Percentiles rank a stretch among this genome's conserved stretches.
Evolutionary conservation across 2,888 invertebrate genomes (phyloP).

Genomic region (Synergus itoensis): DNA sequence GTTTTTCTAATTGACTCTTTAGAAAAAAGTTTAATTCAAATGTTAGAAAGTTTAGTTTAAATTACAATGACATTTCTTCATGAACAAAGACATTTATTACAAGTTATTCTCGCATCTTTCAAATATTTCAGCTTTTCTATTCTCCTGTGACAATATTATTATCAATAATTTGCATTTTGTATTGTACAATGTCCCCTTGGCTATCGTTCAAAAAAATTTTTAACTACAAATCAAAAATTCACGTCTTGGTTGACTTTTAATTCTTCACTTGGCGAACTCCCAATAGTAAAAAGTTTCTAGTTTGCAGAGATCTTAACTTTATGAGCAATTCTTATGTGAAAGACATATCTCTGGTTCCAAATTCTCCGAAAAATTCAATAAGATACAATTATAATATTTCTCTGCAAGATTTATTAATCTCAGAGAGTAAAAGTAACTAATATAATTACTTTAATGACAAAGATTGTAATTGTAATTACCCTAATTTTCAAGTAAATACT

Average conservation of each 20-base stretch:
- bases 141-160: background rate
- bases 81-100: background rate
- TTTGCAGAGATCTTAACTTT: background rate
- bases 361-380: background rate
- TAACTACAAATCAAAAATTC: background rate
- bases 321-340: background rate
- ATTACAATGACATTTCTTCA: background rate
- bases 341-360: background rate
- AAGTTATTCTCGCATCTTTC: background rate
- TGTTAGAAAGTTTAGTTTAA: background rate
- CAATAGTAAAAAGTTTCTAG: background rate
- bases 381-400: background rate
- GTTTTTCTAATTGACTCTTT: background rate
- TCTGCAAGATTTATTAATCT: background rate
- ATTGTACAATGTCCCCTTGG: background rate
- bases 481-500: background rate
- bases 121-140: background rate
- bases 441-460: background rate
- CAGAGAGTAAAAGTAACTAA: background rate
- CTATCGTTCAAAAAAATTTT: background rate
- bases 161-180: background rate
- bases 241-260: background rate
- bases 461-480: background rate
- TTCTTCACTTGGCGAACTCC: background rate
- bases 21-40: background rate